Evolutionary conservation across 2,113 vertebrate species (phyloP).

Genomic region (Arvicanthis niloticus): DNA sequence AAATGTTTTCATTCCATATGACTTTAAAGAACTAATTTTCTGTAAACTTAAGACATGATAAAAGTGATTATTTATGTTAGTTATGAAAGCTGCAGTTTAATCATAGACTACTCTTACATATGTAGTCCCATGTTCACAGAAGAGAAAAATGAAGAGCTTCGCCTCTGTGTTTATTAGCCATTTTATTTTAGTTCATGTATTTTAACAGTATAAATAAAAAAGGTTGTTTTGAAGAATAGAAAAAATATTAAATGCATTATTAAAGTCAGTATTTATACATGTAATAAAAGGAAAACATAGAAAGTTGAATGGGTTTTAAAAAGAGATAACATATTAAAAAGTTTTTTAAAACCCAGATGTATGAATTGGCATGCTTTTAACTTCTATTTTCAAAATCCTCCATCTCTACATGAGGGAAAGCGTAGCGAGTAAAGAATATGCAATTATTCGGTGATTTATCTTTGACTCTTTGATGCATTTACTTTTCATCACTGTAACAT

Average conservation of each 20-base stretch:
- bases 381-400: conserved; percentile 39
- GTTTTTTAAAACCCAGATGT: not conserved
- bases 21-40: conserved; percentile 29
- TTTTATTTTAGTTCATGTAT: conserved; percentile 1
- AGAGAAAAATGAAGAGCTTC: not conserved
- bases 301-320: conserved; percentile 2
- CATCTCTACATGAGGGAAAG: not conserved
- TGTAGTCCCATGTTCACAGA: not conserved
- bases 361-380: conserved; percentile 20
- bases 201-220: conserved; percentile 20
- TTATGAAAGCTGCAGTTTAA: conserved; percentile 25
- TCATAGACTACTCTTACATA: not conserved
- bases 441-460: not conserved
- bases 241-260: conserved; percentile 4
- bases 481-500: not conserved
- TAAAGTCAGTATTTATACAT: not conserved
- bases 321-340: not conserved
- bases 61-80: not conserved
- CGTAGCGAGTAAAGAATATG: conserved; percentile 2
- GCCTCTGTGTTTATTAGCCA: conserved; percentile 4
- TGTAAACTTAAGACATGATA: not conserved
- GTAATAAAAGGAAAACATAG: not conserved
- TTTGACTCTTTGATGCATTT: conserved; percentile 4
- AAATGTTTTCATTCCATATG: not conserved
- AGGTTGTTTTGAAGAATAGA: not conserved